Evolutionary conservation across 1,140 invertebrate genomes (phyloP), one percentile per base, ranked within the genome.

Genomic region (Wiebesia pumilae): DNA sequence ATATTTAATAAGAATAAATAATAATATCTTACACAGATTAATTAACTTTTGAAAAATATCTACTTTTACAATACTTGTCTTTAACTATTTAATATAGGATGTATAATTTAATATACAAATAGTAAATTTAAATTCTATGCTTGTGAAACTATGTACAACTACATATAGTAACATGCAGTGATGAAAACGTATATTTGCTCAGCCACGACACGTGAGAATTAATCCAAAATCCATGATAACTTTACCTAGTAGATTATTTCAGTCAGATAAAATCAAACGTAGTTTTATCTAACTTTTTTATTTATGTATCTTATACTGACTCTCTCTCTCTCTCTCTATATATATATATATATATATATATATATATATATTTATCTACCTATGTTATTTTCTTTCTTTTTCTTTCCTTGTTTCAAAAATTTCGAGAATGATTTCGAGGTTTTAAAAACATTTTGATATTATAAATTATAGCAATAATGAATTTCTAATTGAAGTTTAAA

Each of bases 141-240:
- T 0, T 30, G 4, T 33, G 9, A 24, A 24, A 21, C 24, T 38
- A 1, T 75, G 9, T 43, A 43, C 27, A 0, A 1, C 2, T 75
- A 33, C 77, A 78, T 51, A 12, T 21, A 30, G 30, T 35, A 7
- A 65, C 27, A 35, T 85, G 1, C 83, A 85, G 84, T 81, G 54
- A 12, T 86, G 51, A 77, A 71, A 65, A 51, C 69, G 16, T 86
- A 86, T 81, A 51, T 86, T 75, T 81, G 84, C 14, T 86, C 84
- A 81, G 84, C 54, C 79, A 19, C 21, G 14, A 33, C 19, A 43
- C 12, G 33, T 16, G 0, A 21, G 14, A 24, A 4, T 27, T 62
- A 9, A 62, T 3, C 10, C 21, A 27, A 27, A 4, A 62, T 62
- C 24, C 1, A 62, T 6, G 58, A 27, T 27, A 54, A 62, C 58